A percentile compares a stretch with the other conserved stretches of the same genome.
Evolutionary conservation across 1,140 invertebrate genomes (phyloP).

Genomic region (Nylanderia fulva): DNA sequence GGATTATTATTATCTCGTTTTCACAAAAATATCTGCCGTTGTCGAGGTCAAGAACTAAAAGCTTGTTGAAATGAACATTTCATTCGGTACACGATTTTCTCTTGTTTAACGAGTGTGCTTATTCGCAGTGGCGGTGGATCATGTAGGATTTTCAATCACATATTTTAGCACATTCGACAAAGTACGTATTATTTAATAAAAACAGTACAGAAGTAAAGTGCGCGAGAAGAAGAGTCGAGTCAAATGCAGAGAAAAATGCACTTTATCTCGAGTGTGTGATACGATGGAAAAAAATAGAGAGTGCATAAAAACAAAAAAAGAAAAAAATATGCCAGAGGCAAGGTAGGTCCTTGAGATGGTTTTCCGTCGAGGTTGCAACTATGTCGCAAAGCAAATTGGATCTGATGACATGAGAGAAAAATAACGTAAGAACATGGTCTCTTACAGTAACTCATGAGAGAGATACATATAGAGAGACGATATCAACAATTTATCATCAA

Average conservation of each 20-base stretch:
- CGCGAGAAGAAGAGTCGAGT: not conserved
- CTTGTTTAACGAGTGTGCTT: constrained; percentile 25
- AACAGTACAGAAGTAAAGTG: not conserved
- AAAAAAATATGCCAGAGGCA: not conserved
- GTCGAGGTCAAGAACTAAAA: constrained; percentile 31
- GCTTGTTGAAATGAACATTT: constrained; percentile 3
- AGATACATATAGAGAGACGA: too few relatives aligned
- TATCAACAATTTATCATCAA: constrained; percentile 32
- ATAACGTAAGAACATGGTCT: constrained; percentile 51
- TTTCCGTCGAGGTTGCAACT: constrained; percentile 45
- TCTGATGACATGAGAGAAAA: constrained; percentile 50
- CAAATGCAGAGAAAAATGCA: constrained; percentile 22
- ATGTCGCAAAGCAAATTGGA: constrained; percentile 52
- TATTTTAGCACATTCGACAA: constrained; percentile 7
- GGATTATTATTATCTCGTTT: constrained; percentile 32
- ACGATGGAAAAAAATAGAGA: constrained; percentile 34
- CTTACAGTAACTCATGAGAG: not conserved
- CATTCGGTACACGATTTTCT: constrained; percentile 4
- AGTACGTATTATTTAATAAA: constrained; percentile 55
- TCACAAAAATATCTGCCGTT: constrained; percentile 10
- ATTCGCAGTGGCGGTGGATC: not conserved
- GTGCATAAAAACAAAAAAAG: not conserved
- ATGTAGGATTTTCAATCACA: constrained; percentile 9
- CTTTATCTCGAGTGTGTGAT: constrained; percentile 17
- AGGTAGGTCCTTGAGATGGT: constrained; percentile 37